Evolutionary conservation across 2,888 invertebrate species (phyloP).

Genomic region (Blastobasis lacticolella): DNA sequence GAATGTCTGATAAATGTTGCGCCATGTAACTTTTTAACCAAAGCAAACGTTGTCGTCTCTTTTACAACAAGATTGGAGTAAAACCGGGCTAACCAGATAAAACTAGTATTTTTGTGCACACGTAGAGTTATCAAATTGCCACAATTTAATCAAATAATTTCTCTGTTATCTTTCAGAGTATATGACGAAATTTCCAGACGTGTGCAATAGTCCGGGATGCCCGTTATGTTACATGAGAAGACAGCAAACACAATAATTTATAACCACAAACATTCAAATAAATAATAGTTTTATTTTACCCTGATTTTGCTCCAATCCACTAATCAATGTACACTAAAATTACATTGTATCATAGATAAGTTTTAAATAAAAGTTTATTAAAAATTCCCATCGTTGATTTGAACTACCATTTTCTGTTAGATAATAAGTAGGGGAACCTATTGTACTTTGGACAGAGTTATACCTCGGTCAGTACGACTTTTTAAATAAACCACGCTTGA

Average conservation of each 20-base stretch:
- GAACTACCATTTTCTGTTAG: no score
- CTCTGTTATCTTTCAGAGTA: conserved; percentile 46
- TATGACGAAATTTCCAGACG: conserved; percentile 27
- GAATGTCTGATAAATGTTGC: no score
- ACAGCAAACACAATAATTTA: neutral
- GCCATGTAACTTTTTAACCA: neutral
- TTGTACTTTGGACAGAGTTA: no score
- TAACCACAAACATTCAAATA: neutral
- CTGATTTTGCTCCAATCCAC: conserved; percentile 35
- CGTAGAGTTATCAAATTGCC: no score
- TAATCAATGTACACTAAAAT: neutral
- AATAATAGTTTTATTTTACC: conserved; percentile 11
- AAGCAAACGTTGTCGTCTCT: no score
- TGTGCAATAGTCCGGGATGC: conserved; percentile 18
- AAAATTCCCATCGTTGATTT: no score
- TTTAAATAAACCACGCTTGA: no score
- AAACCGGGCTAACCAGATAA: conserved; percentile 16
- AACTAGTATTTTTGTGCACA: neutral
- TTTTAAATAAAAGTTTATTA: no score
- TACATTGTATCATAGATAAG: no score
- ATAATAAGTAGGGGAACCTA: no score
- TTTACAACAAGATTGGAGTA: conserved; percentile 28
- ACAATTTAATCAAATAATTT: conserved; percentile 3
- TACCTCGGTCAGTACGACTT: no score
- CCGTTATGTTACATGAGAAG: neutral